Evolutionary conservation across 2,797 vertebrate genomes (phyloP).

Genomic region (Synaphobranchus kaupii): DNA sequence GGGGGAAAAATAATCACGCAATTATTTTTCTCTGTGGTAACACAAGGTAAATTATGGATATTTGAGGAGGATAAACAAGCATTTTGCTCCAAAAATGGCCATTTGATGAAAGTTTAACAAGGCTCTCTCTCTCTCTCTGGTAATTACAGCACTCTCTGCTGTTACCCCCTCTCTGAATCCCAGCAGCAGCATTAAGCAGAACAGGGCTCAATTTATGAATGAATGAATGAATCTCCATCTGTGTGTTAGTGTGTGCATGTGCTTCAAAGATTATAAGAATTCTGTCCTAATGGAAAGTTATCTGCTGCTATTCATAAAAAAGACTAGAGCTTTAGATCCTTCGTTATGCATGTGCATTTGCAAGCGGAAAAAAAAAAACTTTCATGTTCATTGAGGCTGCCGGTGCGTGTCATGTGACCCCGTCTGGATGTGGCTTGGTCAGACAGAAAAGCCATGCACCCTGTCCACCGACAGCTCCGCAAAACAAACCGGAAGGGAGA

Average conservation of each 20-base stretch:
- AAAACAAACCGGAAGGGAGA: too few relatives aligned
- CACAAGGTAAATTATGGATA: slow-evolving; percentile 42
- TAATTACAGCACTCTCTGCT: not conserved
- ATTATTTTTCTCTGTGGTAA: slow-evolving; percentile 6
- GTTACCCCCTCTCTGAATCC: not conserved
- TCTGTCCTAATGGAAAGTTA: too few relatives aligned
- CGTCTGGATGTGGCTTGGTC: not conserved
- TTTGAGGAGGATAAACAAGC: slow-evolving; percentile 7
- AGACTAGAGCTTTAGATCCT: not conserved
- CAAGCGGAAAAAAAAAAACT: too few relatives aligned
- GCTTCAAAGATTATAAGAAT: too few relatives aligned
- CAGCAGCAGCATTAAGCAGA: not conserved
- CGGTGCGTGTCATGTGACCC: not conserved
- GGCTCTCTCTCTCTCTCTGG: not conserved
- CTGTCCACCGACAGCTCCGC: not conserved
- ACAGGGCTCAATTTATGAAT: not conserved
- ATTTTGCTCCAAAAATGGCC: slow-evolving; percentile 42
- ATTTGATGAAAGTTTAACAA: slow-evolving; percentile 12
- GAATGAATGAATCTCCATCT: not conserved
- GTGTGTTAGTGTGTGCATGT: not conserved
- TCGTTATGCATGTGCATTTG: not conserved
- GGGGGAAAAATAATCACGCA: not conserved
- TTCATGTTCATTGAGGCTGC: not conserved
- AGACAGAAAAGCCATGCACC: not conserved
- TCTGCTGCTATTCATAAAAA: not conserved